Evolutionary conservation across 2,888 invertebrate species (phyloP), one percentile per base, ranked within the genome.

Genomic region (Plebejus anna): DNA sequence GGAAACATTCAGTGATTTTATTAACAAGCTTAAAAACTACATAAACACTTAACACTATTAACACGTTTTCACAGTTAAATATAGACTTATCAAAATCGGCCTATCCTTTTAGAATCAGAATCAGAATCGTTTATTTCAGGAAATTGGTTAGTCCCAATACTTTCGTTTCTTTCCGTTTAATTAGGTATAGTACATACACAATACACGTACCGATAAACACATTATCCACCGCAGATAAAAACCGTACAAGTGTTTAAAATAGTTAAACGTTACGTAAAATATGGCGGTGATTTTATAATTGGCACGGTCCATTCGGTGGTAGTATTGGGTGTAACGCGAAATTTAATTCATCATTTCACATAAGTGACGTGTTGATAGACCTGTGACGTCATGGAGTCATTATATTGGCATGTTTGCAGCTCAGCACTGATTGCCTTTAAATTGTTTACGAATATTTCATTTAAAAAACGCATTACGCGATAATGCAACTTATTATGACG

Each of bases 261-360:
- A 55, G 55, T 55, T 55, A 55, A 55, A 16, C 22, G 66, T 66
- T 66, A 32, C 66, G 66, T 66, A 32, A 66, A 66, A 66, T 66
- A 66, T 36, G 66, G 66, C 76, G 81, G 81, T 82, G 83, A 86
- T 87, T 84, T 86, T 85, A 87, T 86, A 88, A 89, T 89, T 87
- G 84, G 86, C 83, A 82, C 78, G 82, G 79, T 79, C 82, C 80
- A 81, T 81, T 83, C 81, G 82, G 79, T 81, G 82, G 81, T 83
- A 80, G 81, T 83, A 84, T 79, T 82, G 81, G 83, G 82, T 86
- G 86, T 86, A 84, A 85, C 83, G 82, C 80, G 79, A 80, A 83
- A 87, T 88, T 88, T 86, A 86, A 89, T 87, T 86, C 84, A 86
- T 88, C 84, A 88, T 86, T 86, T 86, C 81, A 80, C 81, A 83